Evolutionary conservation across 2,797 vertebrate species (phyloP).

Genomic region (Pterois miles): DNA sequence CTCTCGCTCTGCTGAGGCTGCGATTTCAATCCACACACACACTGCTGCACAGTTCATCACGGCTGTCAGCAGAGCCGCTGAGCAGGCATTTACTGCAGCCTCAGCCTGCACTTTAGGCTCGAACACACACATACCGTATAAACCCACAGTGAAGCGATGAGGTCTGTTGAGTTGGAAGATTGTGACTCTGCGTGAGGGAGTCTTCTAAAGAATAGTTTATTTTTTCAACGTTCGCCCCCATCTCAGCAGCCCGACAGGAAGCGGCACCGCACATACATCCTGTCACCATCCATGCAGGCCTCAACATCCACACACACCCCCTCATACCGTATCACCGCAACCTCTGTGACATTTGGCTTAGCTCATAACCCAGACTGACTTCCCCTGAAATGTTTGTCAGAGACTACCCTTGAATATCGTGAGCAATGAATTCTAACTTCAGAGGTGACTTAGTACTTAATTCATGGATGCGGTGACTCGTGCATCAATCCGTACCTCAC

Average conservation of each 20-base stretch:
- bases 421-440: neutral
- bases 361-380: neutral
- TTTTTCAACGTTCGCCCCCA: slow-evolving; percentile 33
- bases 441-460: neutral
- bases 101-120: slow-evolving; percentile 32
- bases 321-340: slow-evolving; percentile 3
- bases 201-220: slow-evolving; percentile 19
- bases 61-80: slow-evolving; percentile 57
- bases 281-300: slow-evolving; percentile 48
- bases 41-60: slow-evolving; percentile 35
- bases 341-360: neutral
- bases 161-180: slow-evolving; percentile 10
- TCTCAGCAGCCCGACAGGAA: slow-evolving; percentile 59
- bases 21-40: slow-evolving; percentile 48
- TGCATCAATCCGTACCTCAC: neutral
- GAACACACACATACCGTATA: slow-evolving; percentile 7
- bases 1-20: slow-evolving; percentile 61
- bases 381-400: neutral
- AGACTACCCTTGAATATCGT: slow-evolving; percentile 30
- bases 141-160: slow-evolving; percentile 19
- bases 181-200: slow-evolving; percentile 45
- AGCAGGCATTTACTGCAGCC: slow-evolving; percentile 50
- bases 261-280: slow-evolving; percentile 51
- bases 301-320: slow-evolving; percentile 21
- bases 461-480: slow-evolving; percentile 38